Evolutionary conservation across 2,797 vertebrate genomes (phyloP).

Genomic region (Acanthiza pusilla): DNA sequence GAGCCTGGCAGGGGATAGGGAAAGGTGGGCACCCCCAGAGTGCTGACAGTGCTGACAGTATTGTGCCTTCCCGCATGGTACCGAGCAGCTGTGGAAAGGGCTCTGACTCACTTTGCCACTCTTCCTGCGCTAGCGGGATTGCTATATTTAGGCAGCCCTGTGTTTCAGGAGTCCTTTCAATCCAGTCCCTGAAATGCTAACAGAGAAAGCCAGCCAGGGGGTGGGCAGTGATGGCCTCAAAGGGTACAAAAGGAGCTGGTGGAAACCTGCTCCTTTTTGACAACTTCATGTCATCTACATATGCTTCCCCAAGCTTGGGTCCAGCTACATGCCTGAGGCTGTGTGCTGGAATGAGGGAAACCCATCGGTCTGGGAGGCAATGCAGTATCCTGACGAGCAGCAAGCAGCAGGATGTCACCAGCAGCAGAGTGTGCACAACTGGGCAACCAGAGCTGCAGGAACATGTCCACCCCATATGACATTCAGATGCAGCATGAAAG

Average conservation of each 20-base stretch:
- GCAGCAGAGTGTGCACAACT: not conserved
- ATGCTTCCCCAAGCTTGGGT: not conserved
- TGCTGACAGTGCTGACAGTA: not conserved
- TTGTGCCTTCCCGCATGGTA: not conserved
- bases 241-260: not conserved
- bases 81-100: not conserved
- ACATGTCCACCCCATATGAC: not conserved
- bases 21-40: not conserved
- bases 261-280: not conserved
- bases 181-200: not conserved
- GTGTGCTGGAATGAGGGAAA: not conserved
- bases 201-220: not conserved
- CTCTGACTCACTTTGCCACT: not conserved
- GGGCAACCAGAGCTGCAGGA: not conserved
- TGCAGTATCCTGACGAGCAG: not conserved
- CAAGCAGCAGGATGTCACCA: not conserved
- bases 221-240: not conserved
- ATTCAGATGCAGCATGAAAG: not conserved
- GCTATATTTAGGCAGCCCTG: not conserved
- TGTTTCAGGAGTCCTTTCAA: not conserved
- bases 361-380: not conserved
- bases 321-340: not conserved
- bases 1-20: not conserved
- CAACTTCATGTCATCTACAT: accelerated
- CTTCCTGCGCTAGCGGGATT: accelerated